Percentiles rank a stretch among this genome's conserved stretches.
phyloP scores from a whole-genome alignment of 2,888 invertebrate species.

The Drosophila borborema region DNA sequence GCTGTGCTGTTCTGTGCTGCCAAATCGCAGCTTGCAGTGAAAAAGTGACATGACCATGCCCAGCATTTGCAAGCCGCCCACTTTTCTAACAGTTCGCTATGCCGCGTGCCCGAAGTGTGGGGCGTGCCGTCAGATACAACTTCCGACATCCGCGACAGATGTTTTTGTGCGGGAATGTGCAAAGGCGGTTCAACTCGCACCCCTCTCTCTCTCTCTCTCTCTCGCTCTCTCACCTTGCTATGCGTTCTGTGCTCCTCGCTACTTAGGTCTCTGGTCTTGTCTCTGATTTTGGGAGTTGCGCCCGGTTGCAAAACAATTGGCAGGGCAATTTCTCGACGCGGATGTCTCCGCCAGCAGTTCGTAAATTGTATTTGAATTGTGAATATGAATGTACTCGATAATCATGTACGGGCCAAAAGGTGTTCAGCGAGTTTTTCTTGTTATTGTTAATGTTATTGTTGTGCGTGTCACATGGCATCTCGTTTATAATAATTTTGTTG shows the following conservation, averaged over 20 bases:
- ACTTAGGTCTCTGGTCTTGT: constrained; percentile 5
- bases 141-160: constrained; percentile 80
- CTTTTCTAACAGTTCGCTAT: not conserved
- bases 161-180: constrained; percentile 59
- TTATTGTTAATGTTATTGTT: constrained; percentile 19
- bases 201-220: not conserved
- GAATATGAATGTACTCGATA: constrained; percentile 48
- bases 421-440: constrained; percentile 47
- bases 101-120: constrained; percentile 57
- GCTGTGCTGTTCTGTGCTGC: constrained; percentile 20
- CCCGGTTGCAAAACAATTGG: constrained; percentile 76
- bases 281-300: constrained; percentile 55
- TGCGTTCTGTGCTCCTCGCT: not conserved
- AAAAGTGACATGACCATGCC: constrained; percentile 61
- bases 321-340: constrained; percentile 62
- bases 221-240: no score
- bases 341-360: constrained; percentile 70
- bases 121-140: constrained; percentile 82
- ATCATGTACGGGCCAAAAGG: constrained; percentile 73
- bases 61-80: constrained; percentile 33
- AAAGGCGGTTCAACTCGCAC: constrained; percentile 18
- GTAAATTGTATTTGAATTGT: constrained; percentile 64
- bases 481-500: constrained; percentile 11
- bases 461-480: constrained; percentile 34
- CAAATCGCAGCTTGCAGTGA: constrained; percentile 73